Evolutionary conservation across 2,888 invertebrate genomes (phyloP), one percentile per base, ranked within the genome.

Genomic region (Lypha dubia): DNA sequence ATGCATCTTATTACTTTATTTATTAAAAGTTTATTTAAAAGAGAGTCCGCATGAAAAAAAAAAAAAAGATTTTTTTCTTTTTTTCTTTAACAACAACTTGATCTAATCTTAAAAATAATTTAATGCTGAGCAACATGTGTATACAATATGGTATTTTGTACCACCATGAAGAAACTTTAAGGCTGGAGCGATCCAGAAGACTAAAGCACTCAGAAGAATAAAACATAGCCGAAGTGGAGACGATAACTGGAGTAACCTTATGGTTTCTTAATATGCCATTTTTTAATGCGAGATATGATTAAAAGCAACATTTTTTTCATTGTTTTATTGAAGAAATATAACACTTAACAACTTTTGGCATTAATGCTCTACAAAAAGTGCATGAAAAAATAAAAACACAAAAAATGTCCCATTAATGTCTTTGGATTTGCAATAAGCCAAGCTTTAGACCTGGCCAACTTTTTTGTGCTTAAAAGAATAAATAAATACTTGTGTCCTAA

Each of bases 91-190:
- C 53, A 81, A 81, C 84, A 84, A 84, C 70, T 81, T 81, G 84
- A 84, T 84, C 81, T 84, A 84, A 84, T 84, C 84, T 84, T 24
- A 44, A 70, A 81, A 84, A 79, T 84, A 81, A 84, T 79, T 84
- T 84, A 84, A 81, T 51, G 77, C 68, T 74, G 74, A 81, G 77
- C 76, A 73, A 84, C 84, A 84, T 84, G 81, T 84, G 84, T 81
- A 81, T 77, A 81, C 81, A 84, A 81, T 84, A 79, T 84, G 84
- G 44, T 79, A 51, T 77, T 75, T 13, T 38, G 3, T 38, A 41
- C 84, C 84, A 84, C 77, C 84, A 81, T 73, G 81, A 84, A 77
- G 81, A 84, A 77, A 75, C 46, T 22, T 58, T 51, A 68, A 68
- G 24, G 24, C 46, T 56, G 32, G 3, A 46, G 56, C 56, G 46